A percentile compares a stretch with the other conserved stretches of the same genome.
phyloP scores from a whole-genome alignment of 92 coral and sea anemone genomes.

The Virgularia gustaviana region DNA sequence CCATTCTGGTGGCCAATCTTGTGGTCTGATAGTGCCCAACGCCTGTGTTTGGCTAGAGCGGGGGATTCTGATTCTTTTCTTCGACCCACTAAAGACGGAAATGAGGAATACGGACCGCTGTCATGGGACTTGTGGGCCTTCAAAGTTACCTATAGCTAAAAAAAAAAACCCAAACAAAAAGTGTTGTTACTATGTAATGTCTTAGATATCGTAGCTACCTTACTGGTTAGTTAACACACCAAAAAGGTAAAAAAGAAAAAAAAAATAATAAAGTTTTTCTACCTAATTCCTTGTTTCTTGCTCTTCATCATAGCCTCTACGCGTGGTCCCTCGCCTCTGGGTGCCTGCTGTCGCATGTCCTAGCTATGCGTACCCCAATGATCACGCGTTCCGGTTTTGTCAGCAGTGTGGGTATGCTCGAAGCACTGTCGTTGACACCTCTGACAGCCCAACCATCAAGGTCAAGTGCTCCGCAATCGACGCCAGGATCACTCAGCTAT shows the following conservation, averaged over 20 bases:
- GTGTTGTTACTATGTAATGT: slow-evolving; percentile 11
- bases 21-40: neutral
- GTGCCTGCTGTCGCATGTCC: slow-evolving; percentile 11
- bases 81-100: slow-evolving; percentile 42
- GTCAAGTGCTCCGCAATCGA: neutral
- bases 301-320: neutral
- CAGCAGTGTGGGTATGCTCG: neutral
- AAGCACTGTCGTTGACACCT: neutral
- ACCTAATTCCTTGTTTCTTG: no score
- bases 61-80: slow-evolving; percentile 22
- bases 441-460: neutral
- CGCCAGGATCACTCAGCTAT: neutral
- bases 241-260: neutral
- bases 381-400: slow-evolving; percentile 1
- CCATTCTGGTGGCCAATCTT: slow-evolving; percentile 47
- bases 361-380: neutral
- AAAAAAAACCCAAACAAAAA: no score
- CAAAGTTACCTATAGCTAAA: neutral
- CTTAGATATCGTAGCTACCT: neutral
- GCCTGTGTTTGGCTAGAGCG: neutral
- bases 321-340: slow-evolving; percentile 2
- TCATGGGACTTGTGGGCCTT: slow-evolving; percentile 8
- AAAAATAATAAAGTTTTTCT: no score
- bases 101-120: slow-evolving; percentile 34
- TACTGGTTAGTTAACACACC: neutral